Conservation (phyloP, 2,797 vertebrate species). For the Pipistrellus nathusii region DNA sequence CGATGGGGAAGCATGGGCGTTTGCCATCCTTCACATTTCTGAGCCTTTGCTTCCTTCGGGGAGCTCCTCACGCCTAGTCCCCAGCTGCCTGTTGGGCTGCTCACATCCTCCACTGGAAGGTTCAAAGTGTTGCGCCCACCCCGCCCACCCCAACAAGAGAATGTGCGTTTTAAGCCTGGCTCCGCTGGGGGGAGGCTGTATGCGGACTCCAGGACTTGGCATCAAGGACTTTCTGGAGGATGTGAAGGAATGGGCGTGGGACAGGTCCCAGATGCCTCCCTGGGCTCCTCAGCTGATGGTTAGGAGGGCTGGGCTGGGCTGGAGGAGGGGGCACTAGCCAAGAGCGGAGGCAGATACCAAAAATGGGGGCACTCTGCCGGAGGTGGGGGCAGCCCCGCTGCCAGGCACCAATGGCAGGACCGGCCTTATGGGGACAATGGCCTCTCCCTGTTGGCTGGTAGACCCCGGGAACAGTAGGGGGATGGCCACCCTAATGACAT, state of each 20-base stretch:
- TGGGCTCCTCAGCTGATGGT: neutral
- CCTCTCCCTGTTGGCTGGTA: neutral
- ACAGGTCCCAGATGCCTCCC: neutral
- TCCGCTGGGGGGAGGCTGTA: neutral
- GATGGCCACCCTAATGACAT: too few species aligned
- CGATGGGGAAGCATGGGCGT: accelerated
- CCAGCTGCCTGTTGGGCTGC: neutral
- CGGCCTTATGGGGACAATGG: neutral
- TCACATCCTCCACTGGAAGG: neutral
- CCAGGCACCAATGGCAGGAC: neutral
- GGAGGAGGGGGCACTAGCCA: neutral
- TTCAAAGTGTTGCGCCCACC: neutral
- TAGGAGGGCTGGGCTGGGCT: neutral
- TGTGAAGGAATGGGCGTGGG: neutral
- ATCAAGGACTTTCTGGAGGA: neutral
- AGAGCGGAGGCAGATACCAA: neutral
- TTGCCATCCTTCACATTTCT: neutral
- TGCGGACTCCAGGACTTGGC: neutral
- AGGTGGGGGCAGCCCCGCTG: neutral
- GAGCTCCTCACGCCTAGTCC: neutral
- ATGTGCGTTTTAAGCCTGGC: neutral
- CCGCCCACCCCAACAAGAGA: neutral
- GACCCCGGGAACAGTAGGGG: neutral
- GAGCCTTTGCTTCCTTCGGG: neutral
- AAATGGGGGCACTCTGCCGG: neutral